phyloP scores from a whole-genome alignment of 2,888 invertebrate genomes.

The Plagodis pulveraria region DNA sequence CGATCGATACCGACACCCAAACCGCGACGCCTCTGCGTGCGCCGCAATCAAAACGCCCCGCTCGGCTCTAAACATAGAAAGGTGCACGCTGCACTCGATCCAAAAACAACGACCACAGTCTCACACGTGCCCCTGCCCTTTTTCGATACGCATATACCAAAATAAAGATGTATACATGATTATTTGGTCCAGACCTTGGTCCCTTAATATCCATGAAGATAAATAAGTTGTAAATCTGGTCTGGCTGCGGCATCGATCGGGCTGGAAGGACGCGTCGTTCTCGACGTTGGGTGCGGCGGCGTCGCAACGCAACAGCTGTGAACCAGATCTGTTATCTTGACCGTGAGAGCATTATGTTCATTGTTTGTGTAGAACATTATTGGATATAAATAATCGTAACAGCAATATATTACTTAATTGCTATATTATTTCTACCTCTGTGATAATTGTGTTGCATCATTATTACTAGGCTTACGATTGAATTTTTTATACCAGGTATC shows the following conservation, averaged over 20 bases:
- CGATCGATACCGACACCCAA: conserved; percentile 54
- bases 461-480: conserved; percentile 21
- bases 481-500: conserved; percentile 16
- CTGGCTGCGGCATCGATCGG: conserved; percentile 62
- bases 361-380: conserved; percentile 43
- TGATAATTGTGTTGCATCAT: conserved; percentile 24
- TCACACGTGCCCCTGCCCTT: conserved; percentile 46
- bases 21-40: conserved; percentile 26
- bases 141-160: neutral
- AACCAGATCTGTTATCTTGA: conserved; percentile 75
- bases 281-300: conserved; percentile 60
- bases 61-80: conserved; percentile 65
- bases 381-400: conserved; percentile 24
- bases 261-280: conserved; percentile 54
- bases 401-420: conserved; percentile 14
- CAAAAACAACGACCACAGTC: conserved; percentile 40
- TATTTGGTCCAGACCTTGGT: neutral
- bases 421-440: conserved; percentile 16
- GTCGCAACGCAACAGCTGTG: conserved; percentile 76
- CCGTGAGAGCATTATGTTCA: conserved; percentile 74
- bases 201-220: conserved; percentile 11
- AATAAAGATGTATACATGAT: neutral
- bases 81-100: conserved; percentile 71
- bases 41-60: conserved; percentile 51
- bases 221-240: conserved; percentile 31